A percentile compares a stretch with the other conserved stretches of the same genome.
Evolutionary conservation across 2,113 vertebrate species (phyloP).

Genomic region (Equus przewalskii): DNA sequence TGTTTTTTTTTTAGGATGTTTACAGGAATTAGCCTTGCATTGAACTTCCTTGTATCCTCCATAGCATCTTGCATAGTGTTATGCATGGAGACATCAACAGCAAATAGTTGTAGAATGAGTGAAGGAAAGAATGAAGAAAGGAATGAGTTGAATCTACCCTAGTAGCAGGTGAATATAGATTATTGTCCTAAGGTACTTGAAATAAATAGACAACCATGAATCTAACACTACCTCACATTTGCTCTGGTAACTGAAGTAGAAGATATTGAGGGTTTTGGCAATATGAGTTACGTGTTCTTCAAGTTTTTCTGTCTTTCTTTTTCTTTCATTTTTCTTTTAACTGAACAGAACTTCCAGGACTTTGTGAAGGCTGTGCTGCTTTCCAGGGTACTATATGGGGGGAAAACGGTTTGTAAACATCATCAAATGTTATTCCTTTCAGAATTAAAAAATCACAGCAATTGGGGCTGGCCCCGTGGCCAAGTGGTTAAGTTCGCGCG

Average conservation of each 20-base stretch:
- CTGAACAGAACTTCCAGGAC: not conserved
- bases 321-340: not conserved
- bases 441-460: constrained; percentile 36
- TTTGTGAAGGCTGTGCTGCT: constrained; percentile 20
- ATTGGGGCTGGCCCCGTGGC: not conserved
- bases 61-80: constrained; percentile 20
- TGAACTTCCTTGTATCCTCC: constrained; percentile 57
- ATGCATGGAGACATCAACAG: constrained; percentile 38
- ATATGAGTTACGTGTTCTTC: not conserved
- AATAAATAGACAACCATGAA: not conserved
- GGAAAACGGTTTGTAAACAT: constrained; percentile 5
- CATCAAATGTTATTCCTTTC: constrained; percentile 13
- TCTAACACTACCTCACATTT: not conserved
- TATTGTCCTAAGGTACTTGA: not conserved
- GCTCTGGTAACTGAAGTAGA: constrained; percentile 23
- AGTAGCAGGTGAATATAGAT: constrained; percentile 9
- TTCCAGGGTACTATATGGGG: not conserved
- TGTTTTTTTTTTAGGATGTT: constrained; percentile 53
- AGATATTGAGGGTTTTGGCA: not conserved
- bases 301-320: not conserved
- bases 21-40: constrained; percentile 62
- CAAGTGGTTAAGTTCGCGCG: too few relatives aligned
- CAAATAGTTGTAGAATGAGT: constrained; percentile 9
- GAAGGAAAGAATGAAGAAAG: not conserved
- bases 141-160: not conserved